phyloP scores from a whole-genome alignment of 2,113 vertebrate genomes.

The Procapra przewalskii region DNA sequence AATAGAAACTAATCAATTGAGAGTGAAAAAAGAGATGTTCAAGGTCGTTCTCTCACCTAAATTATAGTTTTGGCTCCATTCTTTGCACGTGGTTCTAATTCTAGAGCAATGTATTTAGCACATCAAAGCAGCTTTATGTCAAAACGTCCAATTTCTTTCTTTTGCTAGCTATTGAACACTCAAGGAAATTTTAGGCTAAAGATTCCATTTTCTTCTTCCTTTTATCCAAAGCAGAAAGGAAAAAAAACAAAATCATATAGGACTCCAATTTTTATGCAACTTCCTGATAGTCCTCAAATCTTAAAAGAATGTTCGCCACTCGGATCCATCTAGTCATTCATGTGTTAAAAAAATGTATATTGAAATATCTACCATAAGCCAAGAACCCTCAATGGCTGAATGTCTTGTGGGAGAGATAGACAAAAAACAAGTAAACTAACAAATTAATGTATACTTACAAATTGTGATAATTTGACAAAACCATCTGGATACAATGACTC shows the following conservation, averaged over 20 bases:
- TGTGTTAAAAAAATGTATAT: not conserved
- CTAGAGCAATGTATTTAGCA: not conserved
- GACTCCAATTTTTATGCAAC: not conserved
- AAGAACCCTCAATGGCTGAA: not conserved
- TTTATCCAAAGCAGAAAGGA: slow-evolving; percentile 3
- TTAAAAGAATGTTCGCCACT: not conserved
- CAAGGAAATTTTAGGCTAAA: not conserved
- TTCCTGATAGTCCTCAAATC: not conserved
- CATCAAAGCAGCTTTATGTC: not conserved
- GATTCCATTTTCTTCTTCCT: not conserved
- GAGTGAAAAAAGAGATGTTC: not conserved
- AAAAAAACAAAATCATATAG: not conserved
- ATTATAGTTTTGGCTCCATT: not conserved
- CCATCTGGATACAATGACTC: not conserved
- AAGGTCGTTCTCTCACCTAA: not conserved
- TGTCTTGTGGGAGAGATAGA: not conserved
- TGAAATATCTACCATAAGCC: not conserved
- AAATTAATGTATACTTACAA: not conserved
- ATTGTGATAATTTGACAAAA: not conserved
- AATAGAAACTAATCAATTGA: not conserved
- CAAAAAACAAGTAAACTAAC: not conserved
- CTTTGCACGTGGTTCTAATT: not conserved
- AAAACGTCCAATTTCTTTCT: not conserved
- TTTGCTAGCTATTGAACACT: not conserved
- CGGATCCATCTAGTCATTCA: not conserved